phyloP scores from a whole-genome alignment of 2,888 invertebrate species.

The Dusona sp. region DNA sequence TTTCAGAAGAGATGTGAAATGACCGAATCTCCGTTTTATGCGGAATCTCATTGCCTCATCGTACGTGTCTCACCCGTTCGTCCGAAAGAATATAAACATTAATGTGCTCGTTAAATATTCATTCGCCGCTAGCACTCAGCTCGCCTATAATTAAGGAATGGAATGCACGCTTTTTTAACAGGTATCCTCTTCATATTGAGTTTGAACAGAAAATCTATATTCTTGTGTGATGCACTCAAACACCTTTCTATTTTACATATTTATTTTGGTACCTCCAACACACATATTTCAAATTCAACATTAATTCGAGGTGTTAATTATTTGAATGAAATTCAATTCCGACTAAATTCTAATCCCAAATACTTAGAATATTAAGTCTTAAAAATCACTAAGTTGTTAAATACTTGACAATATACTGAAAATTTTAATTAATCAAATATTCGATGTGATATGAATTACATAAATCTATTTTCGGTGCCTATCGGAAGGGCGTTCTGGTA shows the following conservation, averaged over 20 bases:
- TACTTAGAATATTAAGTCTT: not conserved
- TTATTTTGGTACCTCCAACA: not conserved
- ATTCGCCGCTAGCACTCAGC: slow-evolving; percentile 16
- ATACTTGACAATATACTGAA: not conserved
- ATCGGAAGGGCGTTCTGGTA: too few species aligned
- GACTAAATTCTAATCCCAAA: not conserved
- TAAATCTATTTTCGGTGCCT: too few species aligned
- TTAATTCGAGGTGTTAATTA: not conserved
- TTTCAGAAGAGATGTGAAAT: not conserved
- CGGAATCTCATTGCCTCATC: slow-evolving; percentile 2
- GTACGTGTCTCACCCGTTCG: not conserved
- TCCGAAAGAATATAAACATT: slow-evolving; percentile 28
- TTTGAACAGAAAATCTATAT: not conserved
- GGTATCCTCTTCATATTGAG: not conserved
- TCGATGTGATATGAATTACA: too few species aligned
- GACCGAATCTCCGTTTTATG: slow-evolving; percentile 24
- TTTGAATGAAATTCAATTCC: not conserved
- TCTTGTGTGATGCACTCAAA: not conserved
- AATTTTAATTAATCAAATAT: too few species aligned
- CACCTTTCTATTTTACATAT: not conserved
- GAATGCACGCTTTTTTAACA: not conserved
- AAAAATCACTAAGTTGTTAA: too few species aligned
- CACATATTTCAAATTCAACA: not conserved
- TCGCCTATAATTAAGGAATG: slow-evolving; percentile 15
- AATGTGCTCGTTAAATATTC: slow-evolving; percentile 54